Conservation (phyloP, 1,140 invertebrate species). For the Drosophila hydei region DNA sequence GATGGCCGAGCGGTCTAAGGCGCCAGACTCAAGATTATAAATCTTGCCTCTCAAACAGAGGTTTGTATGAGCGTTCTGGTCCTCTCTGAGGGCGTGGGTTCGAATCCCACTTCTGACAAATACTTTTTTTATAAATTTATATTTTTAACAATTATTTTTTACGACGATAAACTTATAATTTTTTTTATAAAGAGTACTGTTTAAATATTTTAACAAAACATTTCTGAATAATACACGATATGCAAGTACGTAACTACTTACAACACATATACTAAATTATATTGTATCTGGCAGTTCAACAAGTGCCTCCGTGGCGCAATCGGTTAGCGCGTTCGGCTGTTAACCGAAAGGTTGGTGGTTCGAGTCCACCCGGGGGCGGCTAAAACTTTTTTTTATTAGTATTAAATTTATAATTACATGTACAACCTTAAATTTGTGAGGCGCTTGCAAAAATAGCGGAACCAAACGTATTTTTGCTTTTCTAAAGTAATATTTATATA, state of each 20-base stretch:
- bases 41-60: slow-evolving; percentile 43
- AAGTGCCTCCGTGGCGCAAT: slow-evolving; percentile 85
- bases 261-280: background rate
- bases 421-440: no score
- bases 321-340: slow-evolving; percentile 86
- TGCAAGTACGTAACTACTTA: no score
- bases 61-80: slow-evolving; percentile 87
- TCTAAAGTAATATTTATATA: no score
- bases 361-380: slow-evolving; percentile 84
- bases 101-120: slow-evolving; percentile 94
- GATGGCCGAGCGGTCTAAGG: slow-evolving; percentile 89
- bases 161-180: background rate
- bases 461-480: no score
- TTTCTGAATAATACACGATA: no score
- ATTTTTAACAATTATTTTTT: slow-evolving; percentile 1
- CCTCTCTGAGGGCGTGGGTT: slow-evolving; percentile 94
- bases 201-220: no score
- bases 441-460: no score
- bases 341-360: slow-evolving; percentile 87
- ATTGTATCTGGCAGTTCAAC: background rate
- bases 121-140: slow-evolving; percentile 84
- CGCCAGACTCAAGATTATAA: slow-evolving; percentile 87
- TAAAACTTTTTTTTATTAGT: slow-evolving; percentile 9
- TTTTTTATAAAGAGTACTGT: no score
- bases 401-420: slow-evolving; percentile 12